These are phyloP conservation scores for Motacilla alba DNA, from an alignment of 2,113 vertebrate genomes.

Conservation along the genomic window DNA sequence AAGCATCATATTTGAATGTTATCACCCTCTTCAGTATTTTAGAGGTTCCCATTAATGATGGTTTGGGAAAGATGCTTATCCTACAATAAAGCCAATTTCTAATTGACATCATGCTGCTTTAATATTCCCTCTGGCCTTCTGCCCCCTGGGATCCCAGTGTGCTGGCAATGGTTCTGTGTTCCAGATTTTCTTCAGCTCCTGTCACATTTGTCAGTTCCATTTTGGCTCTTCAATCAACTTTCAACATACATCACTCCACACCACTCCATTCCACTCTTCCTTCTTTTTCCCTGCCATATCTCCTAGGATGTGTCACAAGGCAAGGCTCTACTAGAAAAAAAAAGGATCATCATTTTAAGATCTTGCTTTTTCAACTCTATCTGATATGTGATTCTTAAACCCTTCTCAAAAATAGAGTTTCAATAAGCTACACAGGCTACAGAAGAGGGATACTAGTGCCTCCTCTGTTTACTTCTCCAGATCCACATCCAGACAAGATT, in stretches of 20 bases:
- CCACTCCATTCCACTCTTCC: neutral
- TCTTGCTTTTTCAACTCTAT: neutral
- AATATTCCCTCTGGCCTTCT: constrained; percentile 37
- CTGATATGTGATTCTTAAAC: neutral
- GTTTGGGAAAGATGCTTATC: constrained; percentile 6
- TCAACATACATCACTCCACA: neutral
- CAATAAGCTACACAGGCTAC: neutral
- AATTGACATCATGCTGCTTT: constrained; percentile 33
- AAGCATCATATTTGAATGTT: constrained; percentile 7
- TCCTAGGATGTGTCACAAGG: neutral
- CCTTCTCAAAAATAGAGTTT: neutral
- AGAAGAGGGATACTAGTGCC: neutral
- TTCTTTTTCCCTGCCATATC: neutral
- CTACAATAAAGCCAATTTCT: constrained; percentile 15
- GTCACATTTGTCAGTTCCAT: neutral
- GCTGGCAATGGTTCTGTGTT: neutral
- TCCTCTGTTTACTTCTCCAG: neutral
- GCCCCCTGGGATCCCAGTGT: neutral
- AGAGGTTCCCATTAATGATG: neutral
- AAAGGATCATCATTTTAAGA: neutral
- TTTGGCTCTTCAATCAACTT: constrained; percentile 5
- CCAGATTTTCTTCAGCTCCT: neutral
- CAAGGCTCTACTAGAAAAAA: neutral
- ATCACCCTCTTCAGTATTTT: constrained; percentile 2
- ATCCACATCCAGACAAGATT: neutral